Base-by-base conservation (phyloP, 2,888 invertebrate species). In the Leptinotarsa haldemani region DNA sequence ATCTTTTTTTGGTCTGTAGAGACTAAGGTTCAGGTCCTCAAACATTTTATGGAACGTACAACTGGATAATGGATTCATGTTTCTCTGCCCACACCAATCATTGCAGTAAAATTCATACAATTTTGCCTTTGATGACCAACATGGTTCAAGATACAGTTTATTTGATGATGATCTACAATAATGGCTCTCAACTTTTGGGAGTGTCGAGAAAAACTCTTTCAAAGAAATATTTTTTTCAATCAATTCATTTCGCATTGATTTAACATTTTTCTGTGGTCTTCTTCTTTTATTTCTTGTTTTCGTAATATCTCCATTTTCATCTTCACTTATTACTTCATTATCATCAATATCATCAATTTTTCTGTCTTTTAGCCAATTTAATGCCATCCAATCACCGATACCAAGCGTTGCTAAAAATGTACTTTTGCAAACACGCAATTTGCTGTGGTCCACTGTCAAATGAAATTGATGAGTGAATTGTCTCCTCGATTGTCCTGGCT, bases 11-110 rank as follows among this genome's bases (percentile, higher is more conserved):
- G 53, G 16, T 53, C 53, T 53, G 53, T 53, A 53, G 53, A 53
- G 53, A 53, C 18, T 53, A 53, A 18, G 53, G n/a, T 53, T 53
- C 53, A 53, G 48, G 48, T 48, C 13, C 48, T 48, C 48, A 48
- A 48, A 48, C 48, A 18, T 53, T 53, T 53, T 18, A 53, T 53
- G 16, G n/a, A 53, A 53, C 53, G 53, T 53, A 20, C 53, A 53
- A 53, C 53, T 53, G 53, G 53, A 53, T 53, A 53, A 53, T 53
- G 53, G 53, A n/a, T 53, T 53, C 53, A 53, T 53, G 53, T 53
- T 53, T 53, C 53, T 53, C 18, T 53, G 18, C 18, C 53, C 53
- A 53, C 53, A 53, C 53, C 53, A 53, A 53, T 53, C 53, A 53
- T 53, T 53, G 18, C 53, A 53, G 53, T 53, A 18, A 18, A 53